Evolutionary conservation across 2,888 invertebrate genomes (phyloP).

Genomic region (Idaea biselata): DNA sequence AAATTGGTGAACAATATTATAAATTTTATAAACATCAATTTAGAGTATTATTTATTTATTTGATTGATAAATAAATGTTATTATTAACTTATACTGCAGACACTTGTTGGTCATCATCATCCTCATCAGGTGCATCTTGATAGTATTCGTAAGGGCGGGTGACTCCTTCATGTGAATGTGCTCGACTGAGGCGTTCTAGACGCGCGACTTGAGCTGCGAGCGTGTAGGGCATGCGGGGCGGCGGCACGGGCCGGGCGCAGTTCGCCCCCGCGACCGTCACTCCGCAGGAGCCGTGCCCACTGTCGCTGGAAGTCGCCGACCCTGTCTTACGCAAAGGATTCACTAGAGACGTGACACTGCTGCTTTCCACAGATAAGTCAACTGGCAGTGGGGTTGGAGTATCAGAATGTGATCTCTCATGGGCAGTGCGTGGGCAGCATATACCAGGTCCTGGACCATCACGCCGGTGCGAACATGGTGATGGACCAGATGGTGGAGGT

Average conservation of each 20-base stretch:
- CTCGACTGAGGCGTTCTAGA: slow-evolving; percentile 89
- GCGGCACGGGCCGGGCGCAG: slow-evolving; percentile 85
- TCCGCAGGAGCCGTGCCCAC: slow-evolving; percentile 90
- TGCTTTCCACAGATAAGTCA: slow-evolving; percentile 95
- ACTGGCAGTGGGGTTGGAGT: slow-evolving; percentile 92
- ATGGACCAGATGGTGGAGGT: slow-evolving; percentile 82
- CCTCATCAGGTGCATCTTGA: slow-evolving; percentile 73
- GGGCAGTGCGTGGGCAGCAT: slow-evolving; percentile 83
- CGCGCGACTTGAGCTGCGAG: slow-evolving; percentile 93
- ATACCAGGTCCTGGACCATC: slow-evolving; percentile 76
- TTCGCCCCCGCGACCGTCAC: slow-evolving; percentile 32
- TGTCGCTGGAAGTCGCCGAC: slow-evolving; percentile 95
- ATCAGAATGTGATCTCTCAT: slow-evolving; percentile 94
- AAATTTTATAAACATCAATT: slow-evolving; percentile 62
- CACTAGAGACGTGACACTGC: slow-evolving; percentile 95
- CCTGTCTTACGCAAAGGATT: slow-evolving; percentile 94
- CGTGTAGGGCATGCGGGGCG: slow-evolving; percentile 86
- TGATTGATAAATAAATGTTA: slow-evolving; percentile 10
- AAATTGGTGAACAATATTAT: slow-evolving; percentile 65
- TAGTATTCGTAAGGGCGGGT: slow-evolving; percentile 88
- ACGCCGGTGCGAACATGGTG: slow-evolving; percentile 83
- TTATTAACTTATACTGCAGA: slow-evolving; percentile 68
- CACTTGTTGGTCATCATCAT: slow-evolving; percentile 78
- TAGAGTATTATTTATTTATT: slow-evolving; percentile 43
- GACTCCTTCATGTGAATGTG: slow-evolving; percentile 93